Conservation (phyloP, 2,797 vertebrate species). For the Lacerta bilineata region DNA sequence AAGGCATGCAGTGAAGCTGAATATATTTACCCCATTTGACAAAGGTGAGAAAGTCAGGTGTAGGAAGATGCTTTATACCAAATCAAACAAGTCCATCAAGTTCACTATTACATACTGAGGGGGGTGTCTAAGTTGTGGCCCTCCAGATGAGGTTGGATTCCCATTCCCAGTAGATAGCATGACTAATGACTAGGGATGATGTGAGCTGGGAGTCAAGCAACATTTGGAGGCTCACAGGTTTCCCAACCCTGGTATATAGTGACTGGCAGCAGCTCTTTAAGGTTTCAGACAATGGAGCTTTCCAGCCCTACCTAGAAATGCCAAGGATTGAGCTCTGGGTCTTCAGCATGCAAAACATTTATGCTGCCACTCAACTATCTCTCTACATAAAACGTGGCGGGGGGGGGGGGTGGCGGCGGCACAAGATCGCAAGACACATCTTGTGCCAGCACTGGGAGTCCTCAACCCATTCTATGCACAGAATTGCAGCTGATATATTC, state of each 20-base stretch:
- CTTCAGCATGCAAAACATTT: not conserved
- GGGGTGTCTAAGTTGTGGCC: not conserved
- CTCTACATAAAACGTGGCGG: not conserved
- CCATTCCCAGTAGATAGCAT: not conserved
- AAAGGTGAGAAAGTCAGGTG: not conserved
- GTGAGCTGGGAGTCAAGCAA: not conserved
- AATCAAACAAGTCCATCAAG: not conserved
- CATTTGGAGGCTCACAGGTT: not conserved
- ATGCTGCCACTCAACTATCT: too few relatives aligned
- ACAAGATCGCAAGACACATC: not conserved
- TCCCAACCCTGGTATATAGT: not conserved
- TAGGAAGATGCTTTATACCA: not conserved
- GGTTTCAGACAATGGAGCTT: not conserved
- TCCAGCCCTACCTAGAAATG: not conserved
- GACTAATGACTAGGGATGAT: not conserved
- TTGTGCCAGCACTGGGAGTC: not conserved
- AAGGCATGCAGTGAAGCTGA: not conserved
- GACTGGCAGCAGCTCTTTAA: not conserved
- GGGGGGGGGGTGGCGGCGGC: too few relatives aligned
- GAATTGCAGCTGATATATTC: not conserved
- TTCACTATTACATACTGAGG: too few relatives aligned
- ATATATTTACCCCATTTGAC: not conserved
- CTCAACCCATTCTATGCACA: not conserved
- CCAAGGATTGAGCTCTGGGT: too few relatives aligned
- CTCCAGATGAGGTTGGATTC: not conserved